Base-by-base conservation (phyloP, 1,140 invertebrate species). In the Drosophila chauvacae region DNA sequence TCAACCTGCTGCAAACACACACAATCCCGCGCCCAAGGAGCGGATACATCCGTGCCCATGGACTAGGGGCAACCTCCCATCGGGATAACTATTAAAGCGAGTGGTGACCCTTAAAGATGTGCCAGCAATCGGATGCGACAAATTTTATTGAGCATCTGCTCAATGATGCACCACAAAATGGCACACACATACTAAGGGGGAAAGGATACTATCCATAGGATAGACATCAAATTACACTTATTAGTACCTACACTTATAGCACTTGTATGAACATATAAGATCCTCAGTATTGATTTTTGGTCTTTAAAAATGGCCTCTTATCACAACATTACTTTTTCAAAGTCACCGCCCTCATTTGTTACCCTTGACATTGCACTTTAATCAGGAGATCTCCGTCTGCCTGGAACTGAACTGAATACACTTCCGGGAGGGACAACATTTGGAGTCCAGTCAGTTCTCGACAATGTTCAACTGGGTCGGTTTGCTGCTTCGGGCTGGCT, bases 1-100 rank as follows among this genome's bases (percentile, higher is more conserved):
- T 86, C 83, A 86, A 83, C 76, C 45, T 78, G 75, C 75, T 70
- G 16, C 56, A 77, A 58, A 37, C 75, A 77, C 75, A 71, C 45
- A 48, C 45, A 51, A 7, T 30, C 44, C 13, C 30, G 26, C 61
- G 16, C 20, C 65, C 65, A 69, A 69, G 65, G 61, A 51, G 53
- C 65, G 18, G 44, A 50, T 33, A 50, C 23, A 48, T n/a, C 23
- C 47, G 7, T 7, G 23, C n/a, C n/a, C 26, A n/a, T 39, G 35
- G 65, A 30, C 9, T n/a, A 35, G 56, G 44, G 62, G 62, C 37
- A 56, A 41, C 50, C 75, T 33, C 51, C 44, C 57, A 58, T 78
- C 75, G 65, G 53, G 45, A 62, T 70, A 78, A 78, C 74, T 78
- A 78, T 78, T 78, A 78, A 78, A 78, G 75, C 65, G 35, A 55